phyloP scores from a whole-genome alignment of 2,113 vertebrate species.

The Scytalopus superciliaris region DNA sequence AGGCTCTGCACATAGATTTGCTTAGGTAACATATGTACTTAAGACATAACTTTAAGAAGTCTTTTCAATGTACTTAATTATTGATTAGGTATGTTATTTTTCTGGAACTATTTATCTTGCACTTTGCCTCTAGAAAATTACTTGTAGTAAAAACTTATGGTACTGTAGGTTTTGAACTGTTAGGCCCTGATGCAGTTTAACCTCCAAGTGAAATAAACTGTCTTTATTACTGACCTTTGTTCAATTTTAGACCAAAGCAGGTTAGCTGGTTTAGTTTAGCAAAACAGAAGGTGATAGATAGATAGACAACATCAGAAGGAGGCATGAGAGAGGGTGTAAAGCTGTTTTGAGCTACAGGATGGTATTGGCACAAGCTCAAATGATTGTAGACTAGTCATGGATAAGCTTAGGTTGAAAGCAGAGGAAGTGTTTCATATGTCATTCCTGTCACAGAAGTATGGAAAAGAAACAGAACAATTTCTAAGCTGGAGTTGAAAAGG shows the following conservation, averaged over 20 bases:
- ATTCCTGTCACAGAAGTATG: not conserved
- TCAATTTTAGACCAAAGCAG: not conserved
- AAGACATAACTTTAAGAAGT: not conserved
- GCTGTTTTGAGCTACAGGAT: not conserved
- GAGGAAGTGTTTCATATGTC: not conserved
- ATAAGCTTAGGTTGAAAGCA: not conserved
- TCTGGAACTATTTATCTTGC: not conserved
- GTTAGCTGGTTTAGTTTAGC: not conserved
- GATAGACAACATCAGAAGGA: not conserved
- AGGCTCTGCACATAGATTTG: not conserved
- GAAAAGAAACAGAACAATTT: not conserved
- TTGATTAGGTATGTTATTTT: not conserved
- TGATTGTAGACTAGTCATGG: not conserved
- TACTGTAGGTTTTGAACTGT: not conserved
- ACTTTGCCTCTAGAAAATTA: not conserved
- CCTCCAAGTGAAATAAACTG: not conserved
- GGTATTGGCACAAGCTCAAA: not conserved
- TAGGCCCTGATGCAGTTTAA: not conserved
- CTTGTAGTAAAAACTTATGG: not conserved
- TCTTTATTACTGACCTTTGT: not conserved
- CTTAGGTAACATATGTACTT: not conserved
- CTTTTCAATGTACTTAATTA: not conserved
- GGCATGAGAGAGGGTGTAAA: not conserved
- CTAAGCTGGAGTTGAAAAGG: not conserved
- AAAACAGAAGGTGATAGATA: not conserved